These are phyloP conservation scores for Ctenicera cuprea DNA, from an alignment of 2,888 invertebrate genomes.

Conservation along the genomic window DNA sequence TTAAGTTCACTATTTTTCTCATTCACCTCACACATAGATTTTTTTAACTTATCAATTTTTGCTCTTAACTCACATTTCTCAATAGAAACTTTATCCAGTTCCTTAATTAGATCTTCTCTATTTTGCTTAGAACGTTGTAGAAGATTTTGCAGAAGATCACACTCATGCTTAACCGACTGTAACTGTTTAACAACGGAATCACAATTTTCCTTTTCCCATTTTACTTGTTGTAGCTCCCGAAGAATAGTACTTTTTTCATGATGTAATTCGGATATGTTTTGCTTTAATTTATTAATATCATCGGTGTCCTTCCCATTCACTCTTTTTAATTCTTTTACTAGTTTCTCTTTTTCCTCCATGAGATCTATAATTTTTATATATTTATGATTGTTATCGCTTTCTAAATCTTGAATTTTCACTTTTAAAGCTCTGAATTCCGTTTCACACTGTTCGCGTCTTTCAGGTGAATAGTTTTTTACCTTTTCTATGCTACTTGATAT, in stretches of 20 bases:
- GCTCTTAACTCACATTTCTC: constrained; percentile 3
- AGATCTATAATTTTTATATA: constrained; percentile 41
- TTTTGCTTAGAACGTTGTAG: not conserved
- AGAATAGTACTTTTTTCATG: not conserved
- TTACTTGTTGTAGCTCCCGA: not conserved
- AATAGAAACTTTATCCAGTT: constrained; percentile 9
- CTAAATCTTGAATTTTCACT: constrained; percentile 5
- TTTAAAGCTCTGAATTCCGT: not conserved
- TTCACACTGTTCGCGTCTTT: not conserved
- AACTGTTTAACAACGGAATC: not conserved
- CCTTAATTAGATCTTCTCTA: not conserved
- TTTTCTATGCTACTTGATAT: not conserved
- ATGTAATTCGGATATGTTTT: constrained; percentile 2
- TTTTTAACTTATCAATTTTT: not conserved
- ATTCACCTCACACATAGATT: not conserved
- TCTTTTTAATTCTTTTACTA: constrained; percentile 11
- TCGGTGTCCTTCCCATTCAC: not conserved
- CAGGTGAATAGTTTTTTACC: no score
- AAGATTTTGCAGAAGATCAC: not conserved
- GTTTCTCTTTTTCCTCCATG: constrained; percentile 40
- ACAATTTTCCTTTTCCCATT: constrained; percentile 3
- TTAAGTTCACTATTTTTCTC: not conserved
- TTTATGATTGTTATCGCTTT: constrained; percentile 29
- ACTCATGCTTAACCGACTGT: not conserved
- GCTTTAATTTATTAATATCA: not conserved